Conservation (phyloP, 2,797 vertebrate genomes). For the Poeciliopsis presidionis region DNA sequence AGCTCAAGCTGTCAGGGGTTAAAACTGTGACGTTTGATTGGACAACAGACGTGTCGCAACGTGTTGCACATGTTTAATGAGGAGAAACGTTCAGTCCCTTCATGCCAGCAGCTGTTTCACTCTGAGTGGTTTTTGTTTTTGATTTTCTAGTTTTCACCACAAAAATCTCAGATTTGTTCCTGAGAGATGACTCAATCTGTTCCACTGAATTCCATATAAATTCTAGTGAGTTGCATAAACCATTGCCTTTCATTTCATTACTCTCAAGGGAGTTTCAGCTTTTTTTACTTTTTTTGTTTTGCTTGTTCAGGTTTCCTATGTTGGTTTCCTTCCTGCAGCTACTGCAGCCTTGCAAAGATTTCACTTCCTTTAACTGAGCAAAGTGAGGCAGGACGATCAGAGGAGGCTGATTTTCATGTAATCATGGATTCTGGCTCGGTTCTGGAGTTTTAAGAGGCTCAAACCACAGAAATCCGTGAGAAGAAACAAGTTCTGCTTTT, state of each 20-base stretch:
- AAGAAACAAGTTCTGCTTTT: background rate
- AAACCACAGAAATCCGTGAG: background rate
- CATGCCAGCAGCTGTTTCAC: background rate
- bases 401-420: background rate
- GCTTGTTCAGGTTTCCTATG: background rate
- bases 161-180: background rate
- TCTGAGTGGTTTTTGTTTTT: background rate
- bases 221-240: background rate
- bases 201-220: background rate
- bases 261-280: background rate
- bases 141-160: conserved; percentile 6
- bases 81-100: background rate
- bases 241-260: background rate
- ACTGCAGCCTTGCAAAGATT: background rate
- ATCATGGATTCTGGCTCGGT: background rate
- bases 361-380: conserved; percentile 1
- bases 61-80: background rate
- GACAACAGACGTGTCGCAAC: background rate
- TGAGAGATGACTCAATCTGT: background rate
- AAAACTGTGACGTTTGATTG: background rate
- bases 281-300: background rate
- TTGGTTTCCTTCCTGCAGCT: background rate
- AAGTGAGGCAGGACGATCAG: background rate
- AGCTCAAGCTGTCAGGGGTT: no score
- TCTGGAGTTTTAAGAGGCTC: background rate